A percentile compares a stretch with the other conserved stretches of the same genome.
These are phyloP conservation scores for Eufriesea mexicana DNA, from an alignment of 1,140 invertebrate genomes.

Conservation along the genomic window DNA sequence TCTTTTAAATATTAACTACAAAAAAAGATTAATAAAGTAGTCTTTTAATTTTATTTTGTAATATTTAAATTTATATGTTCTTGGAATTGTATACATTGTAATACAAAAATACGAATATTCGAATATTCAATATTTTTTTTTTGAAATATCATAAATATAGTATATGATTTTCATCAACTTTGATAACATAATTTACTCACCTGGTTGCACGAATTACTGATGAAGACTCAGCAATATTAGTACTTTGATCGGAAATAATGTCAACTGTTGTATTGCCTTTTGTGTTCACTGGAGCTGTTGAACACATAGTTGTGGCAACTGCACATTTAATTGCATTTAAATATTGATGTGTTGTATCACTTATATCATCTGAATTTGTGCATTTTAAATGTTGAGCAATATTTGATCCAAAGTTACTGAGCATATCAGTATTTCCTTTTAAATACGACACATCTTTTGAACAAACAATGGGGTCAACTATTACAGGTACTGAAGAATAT, in stretches of 20 bases:
- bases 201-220: constrained; percentile 49
- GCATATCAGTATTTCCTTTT: not conserved
- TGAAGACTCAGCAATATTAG: constrained; percentile 32
- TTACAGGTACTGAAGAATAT: constrained; percentile 67
- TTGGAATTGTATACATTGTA: not conserved
- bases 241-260: constrained; percentile 40
- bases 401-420: constrained; percentile 49
- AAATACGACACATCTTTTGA: constrained; percentile 1
- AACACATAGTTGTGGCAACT: constrained; percentile 43
- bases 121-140: not conserved
- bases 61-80: not conserved
- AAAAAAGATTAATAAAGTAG: not conserved
- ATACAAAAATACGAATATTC: not conserved
- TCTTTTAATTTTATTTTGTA: not conserved
- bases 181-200: constrained; percentile 47
- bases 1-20: not conserved
- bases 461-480: constrained; percentile 37
- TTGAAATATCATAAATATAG: not conserved
- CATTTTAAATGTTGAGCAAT: constrained; percentile 36
- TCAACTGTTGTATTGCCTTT: constrained; percentile 15
- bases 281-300: constrained; percentile 27
- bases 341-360: constrained; percentile 41
- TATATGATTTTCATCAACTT: not conserved
- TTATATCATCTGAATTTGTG: constrained; percentile 43
- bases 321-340: constrained; percentile 55